Base-by-base conservation (phyloP, 2,797 vertebrate species). In the Crypturellus tataupa region DNA sequence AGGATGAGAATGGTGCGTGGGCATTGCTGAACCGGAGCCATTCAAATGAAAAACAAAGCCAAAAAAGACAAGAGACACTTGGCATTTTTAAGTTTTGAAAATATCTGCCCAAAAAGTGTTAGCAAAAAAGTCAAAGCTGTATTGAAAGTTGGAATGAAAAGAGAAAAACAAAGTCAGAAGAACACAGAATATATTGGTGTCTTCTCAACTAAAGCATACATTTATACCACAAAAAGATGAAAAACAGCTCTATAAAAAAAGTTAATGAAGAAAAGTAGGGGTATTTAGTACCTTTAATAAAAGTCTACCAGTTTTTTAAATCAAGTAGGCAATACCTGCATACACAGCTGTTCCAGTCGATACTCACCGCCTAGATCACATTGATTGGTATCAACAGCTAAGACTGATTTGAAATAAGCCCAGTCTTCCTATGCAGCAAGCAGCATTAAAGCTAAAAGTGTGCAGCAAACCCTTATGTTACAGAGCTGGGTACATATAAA, bases 1-100 rank as follows among this genome's bases (percentile, higher is more conserved):
- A 84, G 31, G 49, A 87, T 80, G 49, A 79, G 65, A 87, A 76
- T 51, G 93, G 55, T 33, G 65, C 13, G 1, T 21, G 33, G 85
- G 24, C 15, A 69, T 64, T 60, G 60, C 13, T 71, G 84, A 80
- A 80, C 29, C 72, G 44, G 49, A 83, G 55, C 49, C 73, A 91
- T 75, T 69, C 80, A 55, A 83, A 68, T 16, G 10, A 44, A 82
- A 93, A 87, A 67, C 40, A 76, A 40, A 88, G 68, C 72, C 63
- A 65, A 83, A 85, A 90, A 47, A 86, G 71, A 76, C 59, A 65
- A 77, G 81, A 92, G 65, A 80, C 21, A 89, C 2, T 1, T 24
- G 60, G 37, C 11, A 64, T 44, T 85, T 92, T 85, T 82, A 79
- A 84, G 8, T 58, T 86, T 65, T 8, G 19, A 63, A 55, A 80